Conservation (phyloP, 2,113 vertebrate genomes). For the Grammomys dolichurus region DNA sequence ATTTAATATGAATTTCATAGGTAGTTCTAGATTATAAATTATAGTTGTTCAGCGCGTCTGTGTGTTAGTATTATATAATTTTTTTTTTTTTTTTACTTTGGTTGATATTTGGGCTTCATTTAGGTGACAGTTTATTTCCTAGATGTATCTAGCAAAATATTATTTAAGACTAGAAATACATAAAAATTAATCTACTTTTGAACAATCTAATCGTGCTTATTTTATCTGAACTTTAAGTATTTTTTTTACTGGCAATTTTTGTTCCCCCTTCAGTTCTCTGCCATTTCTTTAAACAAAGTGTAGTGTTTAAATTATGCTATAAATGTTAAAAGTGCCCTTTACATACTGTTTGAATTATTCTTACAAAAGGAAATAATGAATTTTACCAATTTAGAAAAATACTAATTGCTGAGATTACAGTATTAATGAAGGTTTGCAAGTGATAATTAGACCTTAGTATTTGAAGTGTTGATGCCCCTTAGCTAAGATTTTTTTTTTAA, state of each 20-base stretch:
- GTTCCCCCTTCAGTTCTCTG: neutral
- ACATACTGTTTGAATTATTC: neutral
- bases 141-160: neutral
- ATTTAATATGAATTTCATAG: neutral
- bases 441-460: neutral
- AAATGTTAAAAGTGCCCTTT: neutral
- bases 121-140: neutral
- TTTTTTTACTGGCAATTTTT: neutral
- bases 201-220: neutral
- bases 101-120: neutral
- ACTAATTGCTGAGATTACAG: neutral
- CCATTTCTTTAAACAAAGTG: neutral
- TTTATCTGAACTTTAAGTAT: neutral
- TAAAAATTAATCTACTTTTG: neutral
- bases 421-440: neutral
- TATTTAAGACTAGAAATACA: neutral
- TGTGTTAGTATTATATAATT: neutral
- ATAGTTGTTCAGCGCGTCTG: no score
- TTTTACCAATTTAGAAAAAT: neutral
- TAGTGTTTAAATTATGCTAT: neutral
- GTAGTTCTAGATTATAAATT: neutral
- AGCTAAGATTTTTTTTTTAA: neutral
- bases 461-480: neutral
- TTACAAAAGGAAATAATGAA: neutral
- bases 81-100: neutral